Evolutionary conservation across 2,797 vertebrate species (phyloP).

Genomic region (Malurus leucopterus): DNA sequence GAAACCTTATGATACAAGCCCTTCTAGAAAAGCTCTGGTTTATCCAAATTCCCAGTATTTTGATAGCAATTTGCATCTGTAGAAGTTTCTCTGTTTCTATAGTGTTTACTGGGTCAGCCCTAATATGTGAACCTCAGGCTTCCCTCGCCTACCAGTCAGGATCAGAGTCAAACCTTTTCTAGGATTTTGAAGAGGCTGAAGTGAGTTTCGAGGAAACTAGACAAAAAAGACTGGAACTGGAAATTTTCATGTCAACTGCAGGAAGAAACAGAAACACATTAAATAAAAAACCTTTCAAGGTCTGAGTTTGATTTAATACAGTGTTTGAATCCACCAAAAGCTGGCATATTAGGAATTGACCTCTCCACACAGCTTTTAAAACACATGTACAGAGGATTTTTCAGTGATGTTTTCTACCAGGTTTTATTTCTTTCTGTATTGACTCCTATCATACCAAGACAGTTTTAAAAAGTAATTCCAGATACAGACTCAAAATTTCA

Average conservation of each 20-base stretch:
- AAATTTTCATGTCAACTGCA: background rate
- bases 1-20: background rate
- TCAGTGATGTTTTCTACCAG: background rate
- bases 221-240: background rate
- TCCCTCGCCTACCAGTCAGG: background rate
- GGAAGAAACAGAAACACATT: background rate
- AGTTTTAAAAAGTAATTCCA: background rate
- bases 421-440: background rate
- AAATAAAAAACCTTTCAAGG: slow-evolving; percentile 15
- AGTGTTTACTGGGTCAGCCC: background rate
- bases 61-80: background rate
- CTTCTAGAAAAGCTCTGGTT: background rate
- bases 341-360: slow-evolving; percentile 6
- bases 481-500: background rate
- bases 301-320: slow-evolving; percentile 1
- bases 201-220: background rate
- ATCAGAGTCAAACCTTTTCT: background rate
- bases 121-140: background rate
- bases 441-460: background rate
- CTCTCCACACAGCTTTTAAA: background rate
- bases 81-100: background rate
- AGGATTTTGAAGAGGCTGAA: background rate
- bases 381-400: background rate
- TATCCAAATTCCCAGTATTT: background rate
- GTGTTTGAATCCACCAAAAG: background rate